phyloP scores from a whole-genome alignment of 37 sponge, comb jelly and placozoan genomes.

The Ianthella basta region DNA sequence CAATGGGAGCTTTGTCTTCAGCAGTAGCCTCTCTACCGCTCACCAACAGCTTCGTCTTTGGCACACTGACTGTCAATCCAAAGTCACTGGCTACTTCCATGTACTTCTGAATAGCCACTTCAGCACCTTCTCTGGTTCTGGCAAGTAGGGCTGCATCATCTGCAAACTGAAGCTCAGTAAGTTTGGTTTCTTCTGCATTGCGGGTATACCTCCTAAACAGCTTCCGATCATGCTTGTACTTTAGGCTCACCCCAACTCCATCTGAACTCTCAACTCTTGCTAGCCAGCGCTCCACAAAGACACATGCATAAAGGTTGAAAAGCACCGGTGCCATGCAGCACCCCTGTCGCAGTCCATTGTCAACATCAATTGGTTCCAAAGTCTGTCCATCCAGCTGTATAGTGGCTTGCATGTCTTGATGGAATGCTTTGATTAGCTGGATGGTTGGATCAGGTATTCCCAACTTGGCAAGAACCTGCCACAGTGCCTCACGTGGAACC shows the following conservation, averaged over 20 bases:
- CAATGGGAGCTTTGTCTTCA: too few relatives aligned
- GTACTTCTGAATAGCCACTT: background rate
- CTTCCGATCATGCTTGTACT: too few relatives aligned
- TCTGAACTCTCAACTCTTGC: too few relatives aligned
- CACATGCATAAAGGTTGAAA: too few relatives aligned
- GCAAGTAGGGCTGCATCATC: too few relatives aligned
- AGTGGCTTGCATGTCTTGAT: slow-evolving; percentile 19
- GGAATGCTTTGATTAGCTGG: slow-evolving; percentile 7
- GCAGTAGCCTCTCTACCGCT: background rate
- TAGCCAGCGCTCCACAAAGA: too few relatives aligned
- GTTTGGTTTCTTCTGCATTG: too few relatives aligned
- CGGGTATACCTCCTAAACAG: too few relatives aligned
- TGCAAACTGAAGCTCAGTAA: too few relatives aligned
- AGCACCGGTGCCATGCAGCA: background rate
- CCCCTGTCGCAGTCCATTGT: background rate
- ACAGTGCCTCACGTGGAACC: slow-evolving; percentile 21
- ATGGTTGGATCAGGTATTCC: slow-evolving; percentile 5
- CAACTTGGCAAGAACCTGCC: background rate
- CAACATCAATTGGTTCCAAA: slow-evolving; percentile 13
- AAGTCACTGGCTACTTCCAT: background rate
- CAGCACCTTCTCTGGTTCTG: too few relatives aligned
- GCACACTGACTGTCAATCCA: slow-evolving; percentile 8
- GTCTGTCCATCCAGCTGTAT: background rate
- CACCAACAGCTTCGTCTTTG: background rate
- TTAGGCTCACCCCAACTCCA: too few relatives aligned